Percentiles rank a stretch among this genome's conserved stretches.
Evolutionary conservation across 1,140 invertebrate genomes (phyloP).

Genomic region (Penaeus chinensis): DNA sequence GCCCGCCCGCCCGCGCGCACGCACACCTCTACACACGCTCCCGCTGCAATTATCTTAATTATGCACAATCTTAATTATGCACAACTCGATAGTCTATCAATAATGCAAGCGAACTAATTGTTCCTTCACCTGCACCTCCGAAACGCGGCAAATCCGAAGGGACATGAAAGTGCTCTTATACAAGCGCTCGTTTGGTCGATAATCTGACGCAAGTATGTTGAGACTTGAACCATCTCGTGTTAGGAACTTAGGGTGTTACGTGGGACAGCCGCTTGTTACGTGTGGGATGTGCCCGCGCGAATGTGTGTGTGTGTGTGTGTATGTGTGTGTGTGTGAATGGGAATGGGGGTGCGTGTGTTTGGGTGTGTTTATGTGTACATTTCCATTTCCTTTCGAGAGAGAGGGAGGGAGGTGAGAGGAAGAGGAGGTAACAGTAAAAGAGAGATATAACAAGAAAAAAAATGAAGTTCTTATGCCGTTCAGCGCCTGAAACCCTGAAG

Average conservation of each 20-base stretch:
- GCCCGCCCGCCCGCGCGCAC: not conserved
- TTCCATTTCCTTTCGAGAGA: not conserved
- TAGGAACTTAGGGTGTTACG: too few relatives aligned
- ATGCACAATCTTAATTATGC: slow-evolving; percentile 12
- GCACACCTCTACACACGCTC: not conserved
- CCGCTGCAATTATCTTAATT: slow-evolving; percentile 34
- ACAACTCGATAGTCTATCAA: slow-evolving; percentile 31
- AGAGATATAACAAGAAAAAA: too few relatives aligned
- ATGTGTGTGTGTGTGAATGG: not conserved
- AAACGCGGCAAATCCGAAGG: not conserved
- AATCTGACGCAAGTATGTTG: not conserved
- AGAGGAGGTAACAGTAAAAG: too few relatives aligned
- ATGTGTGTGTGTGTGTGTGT: not conserved
- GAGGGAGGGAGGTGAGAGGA: too few relatives aligned
- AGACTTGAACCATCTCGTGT: not conserved
- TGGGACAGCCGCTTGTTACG: not conserved
- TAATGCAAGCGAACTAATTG: slow-evolving; percentile 38
- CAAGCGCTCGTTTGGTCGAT: not conserved
- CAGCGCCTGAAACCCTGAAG: too few relatives aligned
- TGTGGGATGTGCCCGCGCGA: not conserved
- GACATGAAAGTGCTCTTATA: not conserved
- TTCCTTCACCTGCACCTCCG: not conserved
- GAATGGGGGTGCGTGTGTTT: not conserved
- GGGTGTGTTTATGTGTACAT: not conserved
- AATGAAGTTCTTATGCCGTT: too few relatives aligned